These are phyloP conservation scores for Perithous albicinctus DNA, from an alignment of 2,888 invertebrate species.

Conservation along the genomic window DNA sequence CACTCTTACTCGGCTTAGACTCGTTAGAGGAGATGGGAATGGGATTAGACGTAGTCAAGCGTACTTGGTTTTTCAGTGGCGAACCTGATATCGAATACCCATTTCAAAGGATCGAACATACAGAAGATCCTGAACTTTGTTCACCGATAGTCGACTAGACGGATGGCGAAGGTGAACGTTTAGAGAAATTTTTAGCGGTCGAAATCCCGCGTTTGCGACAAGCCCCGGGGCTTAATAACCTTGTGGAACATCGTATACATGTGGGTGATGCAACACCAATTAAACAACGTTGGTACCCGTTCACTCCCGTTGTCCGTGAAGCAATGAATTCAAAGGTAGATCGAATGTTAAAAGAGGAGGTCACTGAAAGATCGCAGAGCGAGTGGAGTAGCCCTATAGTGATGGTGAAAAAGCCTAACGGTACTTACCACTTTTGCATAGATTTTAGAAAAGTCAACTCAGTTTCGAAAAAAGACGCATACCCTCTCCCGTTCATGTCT, in stretches of 20 bases:
- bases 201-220: not conserved
- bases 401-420: conserved; percentile 73
- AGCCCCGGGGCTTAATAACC: conserved; percentile 5
- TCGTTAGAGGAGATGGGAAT: not conserved
- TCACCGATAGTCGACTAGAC: not conserved
- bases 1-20: conserved; percentile 2
- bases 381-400: conserved; percentile 76
- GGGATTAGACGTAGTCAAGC: not conserved
- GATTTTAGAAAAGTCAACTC: conserved; percentile 76
- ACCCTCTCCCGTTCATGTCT: conserved; percentile 75
- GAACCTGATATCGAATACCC: too few relatives aligned
- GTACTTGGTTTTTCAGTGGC: too few relatives aligned
- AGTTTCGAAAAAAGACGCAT: conserved; percentile 75
- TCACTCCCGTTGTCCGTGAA: too few relatives aligned
- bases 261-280: too few relatives aligned
- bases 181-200: not conserved
- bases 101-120: not conserved
- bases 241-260: too few relatives aligned
- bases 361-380: too few relatives aligned
- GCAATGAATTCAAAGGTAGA: too few relatives aligned
- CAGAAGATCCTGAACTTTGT: not conserved
- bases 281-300: too few relatives aligned
- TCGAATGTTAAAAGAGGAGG: too few relatives aligned
- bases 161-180: not conserved
- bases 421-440: conserved; percentile 73